Percentiles rank a stretch among this genome's conserved stretches.
Conservation (phyloP, 30 jellyfish, hydroid and myxozoan species). For the Nemopilema nomurai region DNA sequence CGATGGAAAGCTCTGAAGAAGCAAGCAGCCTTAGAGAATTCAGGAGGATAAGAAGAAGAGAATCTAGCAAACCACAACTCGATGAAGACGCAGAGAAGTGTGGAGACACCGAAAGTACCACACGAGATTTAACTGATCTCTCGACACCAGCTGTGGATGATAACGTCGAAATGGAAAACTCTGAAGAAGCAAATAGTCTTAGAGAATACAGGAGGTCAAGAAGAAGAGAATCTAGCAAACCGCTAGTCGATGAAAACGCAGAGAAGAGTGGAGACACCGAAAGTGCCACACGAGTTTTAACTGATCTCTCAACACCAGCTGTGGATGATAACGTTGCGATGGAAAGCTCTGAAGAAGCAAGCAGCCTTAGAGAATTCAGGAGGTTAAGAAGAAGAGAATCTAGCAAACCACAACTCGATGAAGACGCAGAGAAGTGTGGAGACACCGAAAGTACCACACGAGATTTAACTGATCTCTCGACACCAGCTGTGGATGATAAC, state of each 20-base stretch:
- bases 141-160: background rate
- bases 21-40: background rate
- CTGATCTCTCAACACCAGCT: background rate
- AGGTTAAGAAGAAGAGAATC: background rate
- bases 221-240: background rate
- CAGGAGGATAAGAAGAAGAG: background rate
- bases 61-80: background rate
- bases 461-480: background rate
- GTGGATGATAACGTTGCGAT: background rate
- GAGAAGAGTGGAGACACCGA: background rate
- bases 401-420: background rate
- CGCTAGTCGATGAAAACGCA: background rate
- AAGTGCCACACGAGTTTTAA: background rate
- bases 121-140: background rate
- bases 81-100: background rate
- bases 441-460: background rate
- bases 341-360: background rate
- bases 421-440: background rate
- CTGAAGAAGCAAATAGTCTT: background rate
- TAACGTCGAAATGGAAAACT: background rate
- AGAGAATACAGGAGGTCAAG: background rate
- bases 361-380: background rate
- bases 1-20: background rate
- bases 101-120: background rate
- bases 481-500: background rate